Evolutionary conservation across 2,113 vertebrate genomes (phyloP).

Genomic region (Cyphomyrus discorhynchus): DNA sequence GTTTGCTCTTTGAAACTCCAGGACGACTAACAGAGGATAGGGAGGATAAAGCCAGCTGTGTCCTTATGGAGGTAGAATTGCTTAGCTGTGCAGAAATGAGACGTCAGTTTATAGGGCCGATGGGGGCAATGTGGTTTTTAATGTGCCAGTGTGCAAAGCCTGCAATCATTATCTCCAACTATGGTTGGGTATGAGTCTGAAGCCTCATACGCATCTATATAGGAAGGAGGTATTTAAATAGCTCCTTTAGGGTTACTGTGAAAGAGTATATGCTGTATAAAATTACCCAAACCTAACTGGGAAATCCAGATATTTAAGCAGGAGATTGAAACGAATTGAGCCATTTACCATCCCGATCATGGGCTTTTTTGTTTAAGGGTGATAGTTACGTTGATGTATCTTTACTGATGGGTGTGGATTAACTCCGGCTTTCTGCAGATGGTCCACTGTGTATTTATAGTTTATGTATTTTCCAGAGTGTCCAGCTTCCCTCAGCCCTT

Average conservation of each 20-base stretch:
- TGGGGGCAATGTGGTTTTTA: neutral
- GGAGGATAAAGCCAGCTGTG: neutral
- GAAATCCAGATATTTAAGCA: neutral
- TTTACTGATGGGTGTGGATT: neutral
- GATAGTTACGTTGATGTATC: neutral
- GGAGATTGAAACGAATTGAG: neutral
- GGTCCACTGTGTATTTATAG: slow-evolving; percentile 38
- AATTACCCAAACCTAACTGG: neutral
- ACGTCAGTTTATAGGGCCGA: neutral
- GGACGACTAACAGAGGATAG: neutral
- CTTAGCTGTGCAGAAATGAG: slow-evolving; percentile 3
- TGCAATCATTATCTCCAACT: neutral
- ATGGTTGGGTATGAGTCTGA: neutral
- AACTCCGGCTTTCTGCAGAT: neutral
- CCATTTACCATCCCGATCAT: neutral
- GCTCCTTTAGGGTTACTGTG: neutral
- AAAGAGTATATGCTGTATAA: neutral
- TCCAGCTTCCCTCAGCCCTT: slow-evolving; percentile 37
- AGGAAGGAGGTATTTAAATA: neutral
- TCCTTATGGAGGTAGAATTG: neutral
- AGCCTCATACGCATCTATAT: neutral
- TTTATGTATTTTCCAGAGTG: slow-evolving; percentile 42
- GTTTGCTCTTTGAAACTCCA: slow-evolving; percentile 11
- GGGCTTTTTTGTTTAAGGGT: neutral
- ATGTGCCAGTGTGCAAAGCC: neutral